These are phyloP conservation scores for Patella depressa DNA, from an alignment of 2,888 invertebrate genomes.

Conservation along the genomic window DNA sequence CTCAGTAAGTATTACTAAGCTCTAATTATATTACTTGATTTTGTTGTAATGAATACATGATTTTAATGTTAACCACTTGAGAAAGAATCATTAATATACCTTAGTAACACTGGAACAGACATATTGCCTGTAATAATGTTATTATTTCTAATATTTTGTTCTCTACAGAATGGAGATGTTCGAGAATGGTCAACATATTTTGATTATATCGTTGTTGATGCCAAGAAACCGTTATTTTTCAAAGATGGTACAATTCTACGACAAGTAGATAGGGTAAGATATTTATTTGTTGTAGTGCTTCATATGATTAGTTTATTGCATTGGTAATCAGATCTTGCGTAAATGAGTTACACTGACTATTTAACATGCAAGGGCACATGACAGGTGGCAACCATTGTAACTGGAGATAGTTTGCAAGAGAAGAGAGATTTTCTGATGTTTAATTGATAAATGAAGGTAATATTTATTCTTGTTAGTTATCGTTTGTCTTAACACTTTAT, in stretches of 20 bases:
- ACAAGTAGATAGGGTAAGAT: conserved; percentile 84
- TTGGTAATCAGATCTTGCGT: background rate
- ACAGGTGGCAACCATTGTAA: background rate
- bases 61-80: background rate
- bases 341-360: too few species aligned
- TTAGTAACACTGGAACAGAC: background rate
- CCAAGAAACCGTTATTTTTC: conserved; percentile 96
- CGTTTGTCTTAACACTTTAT: too few species aligned
- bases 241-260: conserved; percentile 95
- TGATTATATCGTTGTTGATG: conserved; percentile 97
- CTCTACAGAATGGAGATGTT: conserved; percentile 19
- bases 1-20: conserved; percentile 28
- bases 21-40: background rate
- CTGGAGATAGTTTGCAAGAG: background rate
- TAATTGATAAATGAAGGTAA: too few species aligned
- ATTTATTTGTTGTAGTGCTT: too few species aligned
- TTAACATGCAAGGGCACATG: too few species aligned
- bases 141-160: too few species aligned
- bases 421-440: too few species aligned
- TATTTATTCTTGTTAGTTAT: too few species aligned
- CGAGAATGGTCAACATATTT: conserved; percentile 95
- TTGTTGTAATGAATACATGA: background rate
- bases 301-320: background rate
- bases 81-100: background rate
- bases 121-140: too few species aligned